Conservation (phyloP, 2,113 vertebrate genomes). For the Corythaeola cristata region DNA sequence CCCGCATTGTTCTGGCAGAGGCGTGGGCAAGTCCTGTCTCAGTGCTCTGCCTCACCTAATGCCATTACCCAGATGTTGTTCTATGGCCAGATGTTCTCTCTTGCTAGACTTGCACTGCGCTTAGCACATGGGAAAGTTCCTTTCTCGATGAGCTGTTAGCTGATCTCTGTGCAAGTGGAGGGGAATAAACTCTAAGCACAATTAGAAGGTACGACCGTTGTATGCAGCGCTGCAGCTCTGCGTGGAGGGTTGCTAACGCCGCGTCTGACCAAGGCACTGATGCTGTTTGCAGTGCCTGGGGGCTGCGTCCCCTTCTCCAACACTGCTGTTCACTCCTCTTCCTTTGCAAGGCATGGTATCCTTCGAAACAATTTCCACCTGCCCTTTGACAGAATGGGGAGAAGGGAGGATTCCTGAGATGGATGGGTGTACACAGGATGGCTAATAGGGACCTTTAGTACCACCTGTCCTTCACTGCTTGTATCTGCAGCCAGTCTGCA, state of each 20-base stretch:
- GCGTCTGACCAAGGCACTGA: background rate
- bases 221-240: accelerated
- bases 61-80: background rate
- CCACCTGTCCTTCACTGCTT: background rate
- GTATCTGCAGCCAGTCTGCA: background rate
- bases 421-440: background rate
- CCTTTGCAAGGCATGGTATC: background rate
- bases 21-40: background rate
- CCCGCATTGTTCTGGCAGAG: background rate
- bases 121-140: background rate
- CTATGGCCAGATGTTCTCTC: background rate
- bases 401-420: background rate
- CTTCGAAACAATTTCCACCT: background rate
- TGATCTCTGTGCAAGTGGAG: no score
- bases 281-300: background rate
- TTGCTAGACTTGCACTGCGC: background rate
- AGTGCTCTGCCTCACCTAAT: accelerated
- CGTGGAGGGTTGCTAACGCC: accelerated
- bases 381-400: no score
- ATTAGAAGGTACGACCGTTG: accelerated
- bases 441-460: accelerated
- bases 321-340: background rate
- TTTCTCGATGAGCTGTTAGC: background rate
- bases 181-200: background rate
- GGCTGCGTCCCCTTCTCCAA: background rate